A percentile compares a stretch with the other conserved stretches of the same genome.
phyloP scores from a whole-genome alignment of 2,797 vertebrate genomes.

The Poeciliopsis presidionis region DNA sequence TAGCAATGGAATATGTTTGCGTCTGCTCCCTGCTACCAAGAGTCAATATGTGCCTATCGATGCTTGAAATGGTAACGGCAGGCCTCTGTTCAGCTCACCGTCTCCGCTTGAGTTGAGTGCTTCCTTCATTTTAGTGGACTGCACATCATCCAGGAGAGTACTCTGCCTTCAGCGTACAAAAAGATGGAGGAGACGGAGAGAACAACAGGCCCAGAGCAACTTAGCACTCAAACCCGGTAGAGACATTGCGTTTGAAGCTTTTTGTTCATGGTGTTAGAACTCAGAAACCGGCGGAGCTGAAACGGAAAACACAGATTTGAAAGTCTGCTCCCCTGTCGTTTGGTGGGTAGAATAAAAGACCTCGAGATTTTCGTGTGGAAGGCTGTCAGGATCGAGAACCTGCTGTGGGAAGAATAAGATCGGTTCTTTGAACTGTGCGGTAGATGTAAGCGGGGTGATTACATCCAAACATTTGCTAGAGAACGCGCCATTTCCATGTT shows the following conservation, averaged over 20 bases:
- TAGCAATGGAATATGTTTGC: conserved; percentile 21
- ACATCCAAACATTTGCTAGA: neutral
- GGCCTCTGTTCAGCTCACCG: neutral
- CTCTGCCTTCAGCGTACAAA: neutral
- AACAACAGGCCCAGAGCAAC: neutral
- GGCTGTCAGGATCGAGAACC: neutral
- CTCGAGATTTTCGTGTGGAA: neutral
- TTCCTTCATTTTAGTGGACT: neutral
- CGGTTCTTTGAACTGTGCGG: neutral
- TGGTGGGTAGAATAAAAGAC: conserved; percentile 16
- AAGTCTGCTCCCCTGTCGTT: conserved; percentile 12
- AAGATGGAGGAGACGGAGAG: neutral
- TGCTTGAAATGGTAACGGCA: conserved; percentile 36
- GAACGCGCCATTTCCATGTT: neutral
- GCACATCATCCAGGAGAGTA: neutral
- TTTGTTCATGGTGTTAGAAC: conserved; percentile 5
- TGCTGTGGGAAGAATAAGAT: neutral
- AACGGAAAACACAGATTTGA: conserved; percentile 23
- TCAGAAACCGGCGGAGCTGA: neutral
- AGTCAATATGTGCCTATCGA: conserved; percentile 29
- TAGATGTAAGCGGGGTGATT: neutral
- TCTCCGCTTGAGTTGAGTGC: neutral
- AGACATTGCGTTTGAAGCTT: conserved; percentile 8
- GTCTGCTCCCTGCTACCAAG: neutral
- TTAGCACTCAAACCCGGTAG: neutral